phyloP scores from a whole-genome alignment of 1,140 invertebrate genomes.

The Leucophenga varia region DNA sequence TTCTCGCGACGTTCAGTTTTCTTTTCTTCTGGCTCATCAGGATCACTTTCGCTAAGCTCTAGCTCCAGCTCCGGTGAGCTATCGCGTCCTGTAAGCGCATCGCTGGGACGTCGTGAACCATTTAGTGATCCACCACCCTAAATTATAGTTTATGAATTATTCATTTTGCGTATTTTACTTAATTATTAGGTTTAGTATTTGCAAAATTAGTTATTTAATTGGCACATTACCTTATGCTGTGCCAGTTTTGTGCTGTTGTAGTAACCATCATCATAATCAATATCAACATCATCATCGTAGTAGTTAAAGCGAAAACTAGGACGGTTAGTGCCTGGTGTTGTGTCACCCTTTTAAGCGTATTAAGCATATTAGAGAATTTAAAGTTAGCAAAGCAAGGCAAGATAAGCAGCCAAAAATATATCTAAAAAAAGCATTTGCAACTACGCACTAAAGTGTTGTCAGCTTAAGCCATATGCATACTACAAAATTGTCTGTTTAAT shows the following conservation, averaged over 20 bases:
- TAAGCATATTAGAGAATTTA: conserved; percentile 16
- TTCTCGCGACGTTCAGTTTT: conserved; percentile 62
- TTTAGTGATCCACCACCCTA: conserved; percentile 46
- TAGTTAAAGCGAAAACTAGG: conserved; percentile 52
- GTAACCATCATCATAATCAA: conserved; percentile 29
- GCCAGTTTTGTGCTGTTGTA: conserved; percentile 26
- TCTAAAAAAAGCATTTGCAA: conserved; percentile 1
- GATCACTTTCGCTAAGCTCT: conserved; percentile 63
- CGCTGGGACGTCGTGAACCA: conserved; percentile 45
- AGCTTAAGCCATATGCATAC: conserved; percentile 32
- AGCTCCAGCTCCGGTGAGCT: conserved; percentile 57
- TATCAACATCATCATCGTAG: conserved; percentile 37
- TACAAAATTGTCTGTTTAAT: conserved; percentile 10
- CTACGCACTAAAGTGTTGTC: conserved; percentile 33
- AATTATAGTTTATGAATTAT: too few species aligned
- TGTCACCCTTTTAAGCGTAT: conserved; percentile 29
- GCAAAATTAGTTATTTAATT: too few species aligned
- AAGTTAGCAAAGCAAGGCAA: conserved; percentile 4
- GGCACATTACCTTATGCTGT: conserved; percentile 37
- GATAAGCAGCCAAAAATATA: conserved; percentile 5
- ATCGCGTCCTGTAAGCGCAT: conserved; percentile 42
- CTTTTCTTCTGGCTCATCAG: conserved; percentile 72
- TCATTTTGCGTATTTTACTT: too few species aligned
- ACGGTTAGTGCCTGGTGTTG: conserved; percentile 45
- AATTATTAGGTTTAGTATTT: too few species aligned